A percentile compares a stretch with the other conserved stretches of the same genome.
phyloP scores from a whole-genome alignment of 37 sponge, comb jelly and placozoan genomes.

The Oopsacas minuta region DNA sequence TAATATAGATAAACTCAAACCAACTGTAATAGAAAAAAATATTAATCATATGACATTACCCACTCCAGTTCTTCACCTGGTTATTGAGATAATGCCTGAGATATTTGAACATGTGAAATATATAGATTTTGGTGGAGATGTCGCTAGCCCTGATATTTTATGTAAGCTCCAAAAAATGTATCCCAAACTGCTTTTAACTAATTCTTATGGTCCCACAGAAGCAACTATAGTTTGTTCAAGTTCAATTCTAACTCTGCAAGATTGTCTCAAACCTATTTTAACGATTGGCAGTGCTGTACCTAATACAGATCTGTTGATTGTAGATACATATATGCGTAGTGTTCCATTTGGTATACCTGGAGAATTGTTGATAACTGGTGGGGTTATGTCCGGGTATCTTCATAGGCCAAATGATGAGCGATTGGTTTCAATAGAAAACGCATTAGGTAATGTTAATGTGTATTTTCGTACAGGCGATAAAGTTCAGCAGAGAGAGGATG shows the following conservation, averaged over 20 bases:
- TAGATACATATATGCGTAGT: neutral
- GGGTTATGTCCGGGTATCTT: neutral
- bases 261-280: neutral
- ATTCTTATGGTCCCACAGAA: conserved; percentile 3
- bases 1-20: neutral
- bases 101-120: neutral
- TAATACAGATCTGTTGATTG: neutral
- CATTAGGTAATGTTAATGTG: neutral
- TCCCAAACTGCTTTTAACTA: neutral
- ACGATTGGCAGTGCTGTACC: neutral
- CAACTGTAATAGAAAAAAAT: neutral
- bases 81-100: neutral
- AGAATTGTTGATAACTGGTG: neutral
- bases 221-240: neutral
- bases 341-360: neutral
- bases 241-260: neutral
- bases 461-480: neutral
- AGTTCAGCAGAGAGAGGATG: neutral
- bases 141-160: neutral
- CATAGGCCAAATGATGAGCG: neutral
- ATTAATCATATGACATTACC: neutral
- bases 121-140: neutral
- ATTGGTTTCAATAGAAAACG: neutral
- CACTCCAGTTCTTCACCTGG: neutral
- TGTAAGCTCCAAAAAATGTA: neutral